Percentiles rank a stretch among this genome's conserved stretches.
phyloP scores from a whole-genome alignment of 2,797 vertebrate genomes.

The Gymnocypris eckloni region DNA sequence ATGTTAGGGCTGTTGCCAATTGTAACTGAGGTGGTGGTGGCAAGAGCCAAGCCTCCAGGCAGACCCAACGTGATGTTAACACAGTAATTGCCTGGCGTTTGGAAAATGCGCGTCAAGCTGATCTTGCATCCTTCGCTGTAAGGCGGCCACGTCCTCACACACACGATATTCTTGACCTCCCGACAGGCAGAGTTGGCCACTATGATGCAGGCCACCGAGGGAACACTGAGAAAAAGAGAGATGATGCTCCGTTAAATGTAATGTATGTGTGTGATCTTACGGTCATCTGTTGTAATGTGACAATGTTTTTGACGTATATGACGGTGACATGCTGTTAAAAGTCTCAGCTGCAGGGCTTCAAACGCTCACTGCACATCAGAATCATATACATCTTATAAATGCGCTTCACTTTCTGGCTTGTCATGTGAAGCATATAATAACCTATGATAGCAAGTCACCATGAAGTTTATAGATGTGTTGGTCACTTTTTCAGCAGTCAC shows the following conservation, averaged over 20 bases:
- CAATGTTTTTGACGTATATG: constrained; percentile 4
- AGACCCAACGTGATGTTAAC: constrained; percentile 91
- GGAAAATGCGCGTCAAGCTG: constrained; percentile 83
- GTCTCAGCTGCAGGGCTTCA: not conserved
- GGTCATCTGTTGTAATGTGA: constrained; percentile 18
- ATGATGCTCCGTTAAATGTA: not conserved
- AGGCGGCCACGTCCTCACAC: constrained; percentile 76
- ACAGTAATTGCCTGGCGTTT: constrained; percentile 88
- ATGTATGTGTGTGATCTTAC: not conserved
- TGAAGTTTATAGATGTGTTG: constrained; percentile 84
- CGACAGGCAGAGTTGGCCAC: constrained; percentile 87
- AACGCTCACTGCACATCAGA: not conserved
- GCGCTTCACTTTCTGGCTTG: not conserved
- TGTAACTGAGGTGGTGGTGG: constrained; percentile 83
- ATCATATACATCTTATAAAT: constrained; percentile 13
- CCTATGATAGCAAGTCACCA: constrained; percentile 82
- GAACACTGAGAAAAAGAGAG: constrained; percentile 72
- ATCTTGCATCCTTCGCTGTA: constrained; percentile 76
- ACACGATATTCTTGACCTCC: constrained; percentile 76
- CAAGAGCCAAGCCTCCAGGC: constrained; percentile 80
- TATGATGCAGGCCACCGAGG: constrained; percentile 88
- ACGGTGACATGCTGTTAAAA: not conserved
- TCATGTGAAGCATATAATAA: not conserved
- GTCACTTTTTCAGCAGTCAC: constrained; percentile 72
- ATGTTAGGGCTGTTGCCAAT: constrained; percentile 73